Base-by-base conservation (phyloP, 2,113 vertebrate genomes). In the Cyprinodon tularosa region DNA sequence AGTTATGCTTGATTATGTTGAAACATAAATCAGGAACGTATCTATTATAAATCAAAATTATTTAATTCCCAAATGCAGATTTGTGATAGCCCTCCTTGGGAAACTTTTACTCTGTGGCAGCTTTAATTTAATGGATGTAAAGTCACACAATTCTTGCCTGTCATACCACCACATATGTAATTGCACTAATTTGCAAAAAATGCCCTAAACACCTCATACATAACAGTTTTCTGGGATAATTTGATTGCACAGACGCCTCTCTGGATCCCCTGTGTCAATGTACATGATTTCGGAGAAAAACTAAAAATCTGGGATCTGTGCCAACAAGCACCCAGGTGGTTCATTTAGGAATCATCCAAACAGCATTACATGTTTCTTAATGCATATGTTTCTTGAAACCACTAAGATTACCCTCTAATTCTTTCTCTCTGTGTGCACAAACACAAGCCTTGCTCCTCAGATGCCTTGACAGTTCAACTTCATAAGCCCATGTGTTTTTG, bases 271-370 rank as follows among this genome's bases (percentile, higher is more conserved):
- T 45, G 79, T 71, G 87, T 82, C 68, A 80, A 75, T 73, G 76
- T 85, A 72, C 76, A 84, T 75, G 66, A 60, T 86, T 85, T 88
- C 82, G 84, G 74, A 67, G 85, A 89, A 75, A 80, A 86, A 92
- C 90, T 90, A 76, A 89, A 65, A 80, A 86, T 40, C 84, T 80
- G 72, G 82, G 85, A 67, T 66, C 68, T 48, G 70, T 83, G 87
- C 91, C 90, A 92, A 42, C 69, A 82, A 80, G 78, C 78, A 84
- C 76, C 88, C 89, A 88, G 82, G 87, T 89, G 85, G 86, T 90
- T 88, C 47, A 83, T 91, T 91, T 92, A 90, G 84, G 78, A 88
- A 77, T 75, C 84, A 85, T 82, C 80, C 82, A 92, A 90, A 89
- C 80, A 80, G 74, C 78, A 86, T 86, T 80, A 83, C 79, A 48